These are phyloP conservation scores for Solen grandis DNA, from an alignment of 1,140 invertebrate genomes.

Conservation along the genomic window DNA sequence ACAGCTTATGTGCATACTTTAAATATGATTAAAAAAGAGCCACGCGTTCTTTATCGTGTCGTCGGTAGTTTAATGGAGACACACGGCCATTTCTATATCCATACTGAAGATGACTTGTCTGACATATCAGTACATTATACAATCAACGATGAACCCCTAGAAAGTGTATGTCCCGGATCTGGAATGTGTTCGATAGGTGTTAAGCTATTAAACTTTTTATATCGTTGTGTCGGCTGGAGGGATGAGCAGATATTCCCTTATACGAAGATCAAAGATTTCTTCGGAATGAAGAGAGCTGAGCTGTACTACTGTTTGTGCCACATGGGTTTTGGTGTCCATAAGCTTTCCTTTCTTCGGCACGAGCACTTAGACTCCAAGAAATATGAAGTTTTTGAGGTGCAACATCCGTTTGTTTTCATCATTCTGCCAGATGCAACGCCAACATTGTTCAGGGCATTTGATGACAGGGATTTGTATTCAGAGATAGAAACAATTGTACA, in stretches of 20 bases:
- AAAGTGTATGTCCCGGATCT: conserved; percentile 11
- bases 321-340: conserved; percentile 2
- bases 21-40: background rate
- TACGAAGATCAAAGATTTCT: background rate
- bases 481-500: background rate
- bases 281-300: conserved; percentile 6
- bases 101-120: no score
- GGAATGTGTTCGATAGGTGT: background rate
- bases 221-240: background rate
- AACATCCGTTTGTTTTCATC: background rate
- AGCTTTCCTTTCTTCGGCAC: background rate
- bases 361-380: background rate
- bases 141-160: conserved; percentile 1
- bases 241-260: background rate
- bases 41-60: conserved; percentile 5
- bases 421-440: background rate
- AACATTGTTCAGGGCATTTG: background rate
- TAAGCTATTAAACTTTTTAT: background rate
- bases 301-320: conserved; percentile 12
- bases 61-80: background rate
- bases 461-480: conserved; percentile 1
- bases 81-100: background rate
- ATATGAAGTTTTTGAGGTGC: background rate
- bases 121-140: conserved; percentile 12
- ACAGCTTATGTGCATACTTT: background rate